These are phyloP conservation scores for Gila orcuttii DNA, from an alignment of 2,113 vertebrate species.

Conservation along the genomic window DNA sequence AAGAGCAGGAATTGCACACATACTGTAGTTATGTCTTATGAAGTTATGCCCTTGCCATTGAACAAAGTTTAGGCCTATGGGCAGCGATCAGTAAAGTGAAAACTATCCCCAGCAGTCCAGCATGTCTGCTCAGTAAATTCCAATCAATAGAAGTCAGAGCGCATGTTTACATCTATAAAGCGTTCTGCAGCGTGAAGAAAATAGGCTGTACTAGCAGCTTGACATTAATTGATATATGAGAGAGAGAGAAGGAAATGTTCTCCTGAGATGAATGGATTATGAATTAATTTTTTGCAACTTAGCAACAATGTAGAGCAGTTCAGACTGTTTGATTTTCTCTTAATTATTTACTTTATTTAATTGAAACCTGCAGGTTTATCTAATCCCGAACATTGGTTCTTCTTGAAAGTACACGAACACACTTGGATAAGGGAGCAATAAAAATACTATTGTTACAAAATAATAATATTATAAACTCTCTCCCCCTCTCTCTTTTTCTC, in stretches of 20 bases:
- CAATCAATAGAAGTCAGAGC: slow-evolving; percentile 31
- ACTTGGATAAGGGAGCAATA: not conserved
- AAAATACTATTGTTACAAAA: not conserved
- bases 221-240: not conserved
- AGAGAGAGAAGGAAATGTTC: not conserved
- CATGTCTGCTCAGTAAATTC: slow-evolving; percentile 17
- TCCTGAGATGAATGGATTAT: not conserved
- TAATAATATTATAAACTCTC: too few relatives aligned
- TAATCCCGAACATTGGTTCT: not conserved
- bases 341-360: slow-evolving; percentile 14
- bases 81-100: slow-evolving; percentile 32
- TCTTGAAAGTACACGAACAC: not conserved
- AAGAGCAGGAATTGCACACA: not conserved
- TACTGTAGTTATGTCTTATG: not conserved
- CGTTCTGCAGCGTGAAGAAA: not conserved
- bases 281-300: not conserved
- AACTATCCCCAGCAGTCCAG: not conserved
- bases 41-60: not conserved
- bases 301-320: not conserved
- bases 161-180: slow-evolving; percentile 23
- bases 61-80: slow-evolving; percentile 44
- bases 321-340: not conserved
- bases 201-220: not conserved
- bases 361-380: not conserved
- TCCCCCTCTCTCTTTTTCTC: not conserved